Conservation (phyloP, 2,797 vertebrate genomes). For the Apodemus agrarius region DNA sequence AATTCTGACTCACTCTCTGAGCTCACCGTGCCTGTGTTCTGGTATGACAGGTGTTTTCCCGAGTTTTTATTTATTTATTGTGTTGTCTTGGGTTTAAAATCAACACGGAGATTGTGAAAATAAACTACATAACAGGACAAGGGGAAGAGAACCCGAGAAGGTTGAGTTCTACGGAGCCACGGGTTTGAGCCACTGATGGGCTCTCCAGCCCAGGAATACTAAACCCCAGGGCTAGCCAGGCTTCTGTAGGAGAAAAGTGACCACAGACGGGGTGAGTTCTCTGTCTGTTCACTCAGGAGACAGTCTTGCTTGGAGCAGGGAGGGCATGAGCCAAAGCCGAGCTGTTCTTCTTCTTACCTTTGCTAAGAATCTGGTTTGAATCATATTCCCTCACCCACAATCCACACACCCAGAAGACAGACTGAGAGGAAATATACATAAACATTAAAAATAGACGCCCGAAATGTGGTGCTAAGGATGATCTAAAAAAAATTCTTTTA, state of each 20-base stretch:
- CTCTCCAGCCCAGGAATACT: not conserved
- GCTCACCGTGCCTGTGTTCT: conserved; percentile 48
- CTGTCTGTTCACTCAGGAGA: not conserved
- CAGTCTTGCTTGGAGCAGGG: not conserved
- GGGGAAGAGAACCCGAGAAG: not conserved
- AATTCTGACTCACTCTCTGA: conserved; percentile 28
- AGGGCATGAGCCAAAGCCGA: not conserved
- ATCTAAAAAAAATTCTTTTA: not conserved
- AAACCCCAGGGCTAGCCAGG: too few species aligned
- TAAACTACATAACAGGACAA: not conserved
- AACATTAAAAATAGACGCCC: not conserved
- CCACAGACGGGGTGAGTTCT: not conserved
- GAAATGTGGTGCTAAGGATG: not conserved
- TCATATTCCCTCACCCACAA: fast-evolving
- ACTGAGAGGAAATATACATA: not conserved
- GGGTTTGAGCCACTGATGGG: not conserved
- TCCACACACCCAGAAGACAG: not conserved
- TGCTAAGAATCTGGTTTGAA: not conserved
- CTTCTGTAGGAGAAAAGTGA: not conserved
- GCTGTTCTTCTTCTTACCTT: not conserved
- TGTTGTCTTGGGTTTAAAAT: conserved; percentile 59
- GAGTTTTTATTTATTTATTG: not conserved
- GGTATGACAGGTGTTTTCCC: not conserved
- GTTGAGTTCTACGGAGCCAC: not conserved
- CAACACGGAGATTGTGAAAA: not conserved